Conservation (phyloP, 1,140 invertebrate genomes). For the Centruroides sculpturatus region DNA sequence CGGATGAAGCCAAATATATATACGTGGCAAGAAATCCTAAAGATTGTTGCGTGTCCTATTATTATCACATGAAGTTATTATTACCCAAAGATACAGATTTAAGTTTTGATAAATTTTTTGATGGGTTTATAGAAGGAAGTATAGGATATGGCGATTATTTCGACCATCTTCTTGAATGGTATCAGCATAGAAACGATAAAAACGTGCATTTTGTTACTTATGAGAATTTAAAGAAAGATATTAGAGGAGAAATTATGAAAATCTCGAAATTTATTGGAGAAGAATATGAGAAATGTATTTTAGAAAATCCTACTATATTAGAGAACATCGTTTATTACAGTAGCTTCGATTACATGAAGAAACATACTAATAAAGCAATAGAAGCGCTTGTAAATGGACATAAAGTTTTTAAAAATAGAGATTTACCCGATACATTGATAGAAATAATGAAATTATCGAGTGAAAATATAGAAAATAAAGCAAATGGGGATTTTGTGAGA, state of each 20-base stretch:
- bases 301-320: neutral
- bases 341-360: neutral
- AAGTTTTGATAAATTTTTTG: constrained; percentile 26
- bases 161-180: constrained; percentile 26
- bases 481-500: too few relatives aligned
- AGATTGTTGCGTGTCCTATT: constrained; percentile 17
- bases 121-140: constrained; percentile 24
- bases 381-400: too few relatives aligned
- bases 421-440: too few relatives aligned
- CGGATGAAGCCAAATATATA: constrained; percentile 32
- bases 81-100: constrained; percentile 13
- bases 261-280: neutral
- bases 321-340: neutral
- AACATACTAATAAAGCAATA: neutral
- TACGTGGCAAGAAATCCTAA: constrained; percentile 19
- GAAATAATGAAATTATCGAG: too few relatives aligned
- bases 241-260: neutral
- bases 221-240: constrained; percentile 1
- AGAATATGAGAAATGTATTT: neutral
- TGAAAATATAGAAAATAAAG: too few relatives aligned
- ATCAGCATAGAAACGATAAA: constrained; percentile 21
- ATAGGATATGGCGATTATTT: constrained; percentile 30
- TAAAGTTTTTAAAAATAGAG: too few relatives aligned
- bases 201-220: constrained; percentile 18
- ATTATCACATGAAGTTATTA: constrained; percentile 10